Conservation (phyloP, 2,888 invertebrate species). For the Cheiracanthium punctorium region DNA sequence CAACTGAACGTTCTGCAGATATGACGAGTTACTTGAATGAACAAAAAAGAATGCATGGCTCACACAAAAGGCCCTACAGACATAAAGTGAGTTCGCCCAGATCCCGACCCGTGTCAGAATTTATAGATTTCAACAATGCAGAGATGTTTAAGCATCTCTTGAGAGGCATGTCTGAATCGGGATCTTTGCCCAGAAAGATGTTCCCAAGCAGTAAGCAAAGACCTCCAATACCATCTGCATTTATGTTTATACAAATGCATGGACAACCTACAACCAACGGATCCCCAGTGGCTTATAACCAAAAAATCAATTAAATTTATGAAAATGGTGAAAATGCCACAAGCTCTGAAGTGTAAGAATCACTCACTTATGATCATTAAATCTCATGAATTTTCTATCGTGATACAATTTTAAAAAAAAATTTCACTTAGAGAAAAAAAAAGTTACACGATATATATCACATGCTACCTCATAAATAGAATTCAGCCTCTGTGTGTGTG, state of each 20-base stretch:
- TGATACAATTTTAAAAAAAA: too few species aligned
- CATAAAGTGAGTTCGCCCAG: constrained; percentile 59
- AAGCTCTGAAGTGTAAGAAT: constrained; percentile 50
- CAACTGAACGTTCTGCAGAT: constrained; percentile 5
- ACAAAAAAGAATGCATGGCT: neutral
- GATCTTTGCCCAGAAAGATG: constrained; percentile 50
- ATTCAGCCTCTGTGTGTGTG: too few species aligned
- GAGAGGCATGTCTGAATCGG: constrained; percentile 33
- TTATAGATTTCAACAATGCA: constrained; percentile 85
- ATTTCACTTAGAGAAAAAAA: too few species aligned
- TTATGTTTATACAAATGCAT: constrained; percentile 20
- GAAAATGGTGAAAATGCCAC: neutral
- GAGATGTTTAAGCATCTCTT: neutral
- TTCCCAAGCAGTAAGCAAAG: constrained; percentile 50
- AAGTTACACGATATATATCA: too few species aligned
- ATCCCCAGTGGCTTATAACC: too few species aligned
- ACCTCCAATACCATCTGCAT: constrained; percentile 47
- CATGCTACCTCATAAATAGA: too few species aligned
- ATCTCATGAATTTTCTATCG: too few species aligned
- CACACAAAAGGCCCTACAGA: constrained; percentile 39
- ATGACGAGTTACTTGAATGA: constrained; percentile 1
- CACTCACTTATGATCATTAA: too few species aligned
- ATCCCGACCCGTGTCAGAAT: constrained; percentile 86
- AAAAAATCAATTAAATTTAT: neutral
- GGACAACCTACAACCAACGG: constrained; percentile 14